Base-by-base conservation (phyloP, 2,113 vertebrate species). In the Archilochus colubris region DNA sequence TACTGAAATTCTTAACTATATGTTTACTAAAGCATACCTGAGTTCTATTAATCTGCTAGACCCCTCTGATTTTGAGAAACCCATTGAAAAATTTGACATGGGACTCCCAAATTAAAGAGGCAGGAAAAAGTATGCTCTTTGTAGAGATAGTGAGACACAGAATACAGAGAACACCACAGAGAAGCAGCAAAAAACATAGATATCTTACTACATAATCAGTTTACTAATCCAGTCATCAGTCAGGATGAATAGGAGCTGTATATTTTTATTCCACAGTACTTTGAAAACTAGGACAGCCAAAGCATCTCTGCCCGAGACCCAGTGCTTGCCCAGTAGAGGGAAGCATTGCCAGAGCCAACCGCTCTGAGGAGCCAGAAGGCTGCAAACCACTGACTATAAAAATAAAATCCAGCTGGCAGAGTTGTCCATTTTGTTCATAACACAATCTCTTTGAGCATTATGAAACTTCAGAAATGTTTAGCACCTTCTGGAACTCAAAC, bases 331-430 rank as follows among this genome's bases (percentile, higher is more conserved):
- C 92, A 8, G 91, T 53, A 96, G 97, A 96, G 96, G 96, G 96
- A 94, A 57, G 88, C 96, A 93, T 94, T 97, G 95, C 93, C 97
- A 48, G 70, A 14, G 4, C 30, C 86, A 40, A 88, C 78, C 89
- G 36, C 83, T 85, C 87, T 4, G 78, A 89, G 89, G 91, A 91
- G 90, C 82, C 86, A 62, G 50, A 75, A 12, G 70, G 62, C 63
- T 64, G 72, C 74, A 54, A 59, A 58, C 36, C 2, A 33, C 57
- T 8, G 58, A 64, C 59, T 17, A 5, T 44, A 28, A 46, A 18
- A 24, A 28, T 20, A 62, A 31, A 51, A 72, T 7, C 31, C 59
- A 27, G 3, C 14, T 0, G 12, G 38, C 76, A 30, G 48, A 15
- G 20, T 14, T 4, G 67, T 30, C 53, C 43, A 2, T 51, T 58